A percentile compares a stretch with the other conserved stretches of the same genome.
phyloP scores from a whole-genome alignment of 2,888 invertebrate genomes.

The Chalcosyrphus nemorum region DNA sequence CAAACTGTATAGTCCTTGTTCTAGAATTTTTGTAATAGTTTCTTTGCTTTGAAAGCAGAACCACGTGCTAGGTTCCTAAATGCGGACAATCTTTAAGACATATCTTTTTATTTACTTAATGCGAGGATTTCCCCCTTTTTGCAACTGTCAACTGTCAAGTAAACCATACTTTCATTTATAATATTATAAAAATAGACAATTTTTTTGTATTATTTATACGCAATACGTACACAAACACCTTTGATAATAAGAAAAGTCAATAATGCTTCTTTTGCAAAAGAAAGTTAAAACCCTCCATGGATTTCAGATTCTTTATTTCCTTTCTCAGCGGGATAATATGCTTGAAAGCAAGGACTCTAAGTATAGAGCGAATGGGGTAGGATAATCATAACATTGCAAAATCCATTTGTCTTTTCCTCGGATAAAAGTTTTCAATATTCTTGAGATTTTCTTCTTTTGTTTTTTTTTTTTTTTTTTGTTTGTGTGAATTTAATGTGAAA shows the following conservation, averaged over 20 bases:
- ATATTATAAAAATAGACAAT: background rate
- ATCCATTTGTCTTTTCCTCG: slow-evolving; percentile 68
- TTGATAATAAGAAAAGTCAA: slow-evolving; percentile 46
- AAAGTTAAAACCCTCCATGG: slow-evolving; percentile 53
- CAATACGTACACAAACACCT: slow-evolving; percentile 24
- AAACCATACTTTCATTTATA: background rate
- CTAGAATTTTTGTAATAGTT: too few species aligned
- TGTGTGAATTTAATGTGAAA: slow-evolving; percentile 64
- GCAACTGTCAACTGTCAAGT: background rate
- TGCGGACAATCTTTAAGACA: background rate
- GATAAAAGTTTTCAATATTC: slow-evolving; percentile 71
- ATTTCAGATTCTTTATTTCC: slow-evolving; percentile 38
- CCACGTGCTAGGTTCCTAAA: background rate
- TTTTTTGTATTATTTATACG: background rate
- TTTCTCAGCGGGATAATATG: slow-evolving; percentile 40
- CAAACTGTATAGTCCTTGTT: too few species aligned
- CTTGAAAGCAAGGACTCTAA: slow-evolving; percentile 27
- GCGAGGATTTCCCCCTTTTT: background rate
- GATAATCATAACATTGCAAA: slow-evolving; percentile 67
- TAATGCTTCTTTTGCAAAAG: slow-evolving; percentile 36
- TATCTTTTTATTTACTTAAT: slow-evolving; percentile 20
- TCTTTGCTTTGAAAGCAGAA: too few species aligned
- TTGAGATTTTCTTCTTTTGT: slow-evolving; percentile 63
- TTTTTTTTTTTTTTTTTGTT: too few species aligned
- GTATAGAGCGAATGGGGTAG: slow-evolving; percentile 33